These are phyloP conservation scores for Henicopernis longicauda DNA, from an alignment of 2,113 vertebrate genomes.

Conservation along the genomic window DNA sequence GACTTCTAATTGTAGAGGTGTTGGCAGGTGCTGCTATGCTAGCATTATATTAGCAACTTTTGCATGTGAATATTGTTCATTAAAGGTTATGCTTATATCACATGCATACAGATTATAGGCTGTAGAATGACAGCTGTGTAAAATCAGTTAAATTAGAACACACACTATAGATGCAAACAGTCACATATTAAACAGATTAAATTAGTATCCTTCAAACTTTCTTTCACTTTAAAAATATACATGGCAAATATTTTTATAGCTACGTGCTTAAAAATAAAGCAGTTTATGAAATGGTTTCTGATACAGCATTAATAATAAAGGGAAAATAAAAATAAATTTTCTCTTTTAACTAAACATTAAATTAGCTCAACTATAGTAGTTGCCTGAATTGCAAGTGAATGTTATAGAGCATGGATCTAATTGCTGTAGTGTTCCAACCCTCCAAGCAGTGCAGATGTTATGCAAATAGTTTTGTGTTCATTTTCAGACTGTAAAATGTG, in stretches of 20 bases:
- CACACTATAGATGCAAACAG: background rate
- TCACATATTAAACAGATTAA: constrained; percentile 23
- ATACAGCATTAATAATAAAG: constrained; percentile 19
- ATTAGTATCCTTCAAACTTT: background rate
- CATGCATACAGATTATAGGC: background rate
- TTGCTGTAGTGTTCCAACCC: constrained; percentile 51
- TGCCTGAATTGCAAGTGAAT: constrained; percentile 8
- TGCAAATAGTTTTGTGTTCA: constrained; percentile 63
- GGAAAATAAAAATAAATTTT: constrained; percentile 16
- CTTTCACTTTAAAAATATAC: background rate
- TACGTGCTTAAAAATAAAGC: background rate
- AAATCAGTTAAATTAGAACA: constrained; percentile 15
- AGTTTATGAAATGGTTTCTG: background rate
- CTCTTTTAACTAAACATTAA: constrained; percentile 51
- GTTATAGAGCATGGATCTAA: constrained; percentile 52
- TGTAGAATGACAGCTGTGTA: background rate
- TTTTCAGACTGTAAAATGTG: constrained; percentile 60
- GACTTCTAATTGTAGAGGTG: constrained; percentile 46
- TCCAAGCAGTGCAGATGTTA: constrained; percentile 71
- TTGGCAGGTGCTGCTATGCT: constrained; percentile 22
- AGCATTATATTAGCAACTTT: constrained; percentile 30
- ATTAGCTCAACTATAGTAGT: constrained; percentile 11
- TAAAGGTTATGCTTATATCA: constrained; percentile 33
- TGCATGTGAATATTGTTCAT: constrained; percentile 1
- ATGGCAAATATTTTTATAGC: constrained; percentile 11